Conservation (phyloP, 2,797 vertebrate genomes). For the Gymnopithys bicolor region DNA sequence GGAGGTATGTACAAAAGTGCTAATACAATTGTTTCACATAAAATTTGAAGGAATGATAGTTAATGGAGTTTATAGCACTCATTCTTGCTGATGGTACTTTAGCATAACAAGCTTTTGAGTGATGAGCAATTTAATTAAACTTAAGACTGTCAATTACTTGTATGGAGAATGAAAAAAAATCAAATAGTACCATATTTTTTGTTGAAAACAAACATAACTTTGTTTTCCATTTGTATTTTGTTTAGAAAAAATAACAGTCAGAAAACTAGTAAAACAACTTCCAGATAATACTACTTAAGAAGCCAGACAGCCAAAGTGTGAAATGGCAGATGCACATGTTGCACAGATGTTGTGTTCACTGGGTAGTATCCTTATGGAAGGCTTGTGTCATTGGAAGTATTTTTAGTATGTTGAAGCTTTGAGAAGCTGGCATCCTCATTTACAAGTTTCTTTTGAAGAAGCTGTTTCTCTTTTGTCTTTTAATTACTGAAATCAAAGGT, state of each 20-base stretch:
- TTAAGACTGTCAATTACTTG: background rate
- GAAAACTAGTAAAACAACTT: constrained; percentile 41
- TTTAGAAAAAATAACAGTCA: constrained; percentile 5
- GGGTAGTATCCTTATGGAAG: constrained; percentile 31
- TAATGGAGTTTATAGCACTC: background rate
- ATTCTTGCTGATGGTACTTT: background rate
- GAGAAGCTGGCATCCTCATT: constrained; percentile 16
- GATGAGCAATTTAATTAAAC: background rate
- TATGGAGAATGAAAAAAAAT: background rate
- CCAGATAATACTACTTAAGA: constrained; percentile 63
- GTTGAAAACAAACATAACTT: background rate
- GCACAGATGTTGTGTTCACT: constrained; percentile 54
- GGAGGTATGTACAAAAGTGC: background rate
- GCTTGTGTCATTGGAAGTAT: constrained; percentile 34
- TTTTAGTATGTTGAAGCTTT: constrained; percentile 35
- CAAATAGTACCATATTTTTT: background rate
- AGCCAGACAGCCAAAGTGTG: constrained; percentile 52
- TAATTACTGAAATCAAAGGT: constrained; percentile 10
- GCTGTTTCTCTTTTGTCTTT: constrained; percentile 18
- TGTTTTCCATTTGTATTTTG: constrained; percentile 27
- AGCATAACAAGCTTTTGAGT: background rate
- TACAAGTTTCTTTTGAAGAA: constrained; percentile 50
- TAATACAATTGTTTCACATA: background rate
- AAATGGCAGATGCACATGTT: constrained; percentile 55
- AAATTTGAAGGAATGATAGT: constrained; percentile 2